A percentile compares a stretch with the other conserved stretches of the same genome.
phyloP scores from a whole-genome alignment of 2,113 vertebrate species.

The Misgurnus anguillicaudatus region DNA sequence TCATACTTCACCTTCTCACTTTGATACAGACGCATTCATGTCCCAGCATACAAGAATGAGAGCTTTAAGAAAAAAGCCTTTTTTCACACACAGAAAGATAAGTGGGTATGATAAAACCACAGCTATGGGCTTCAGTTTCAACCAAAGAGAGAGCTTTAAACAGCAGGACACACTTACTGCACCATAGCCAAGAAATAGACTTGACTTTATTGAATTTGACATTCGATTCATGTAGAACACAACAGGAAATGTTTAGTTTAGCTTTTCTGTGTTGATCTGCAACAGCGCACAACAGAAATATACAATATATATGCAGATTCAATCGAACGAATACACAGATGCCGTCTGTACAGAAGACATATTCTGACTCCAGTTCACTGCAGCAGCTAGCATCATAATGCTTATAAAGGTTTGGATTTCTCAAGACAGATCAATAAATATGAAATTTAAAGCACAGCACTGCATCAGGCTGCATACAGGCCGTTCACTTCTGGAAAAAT shows the following conservation, averaged over 20 bases:
- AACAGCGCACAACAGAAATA: not conserved
- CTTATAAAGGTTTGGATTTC: constrained; percentile 26
- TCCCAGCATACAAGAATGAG: constrained; percentile 9
- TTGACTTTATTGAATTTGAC: not conserved
- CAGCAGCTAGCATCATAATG: not conserved
- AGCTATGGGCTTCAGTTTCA: constrained; percentile 26
- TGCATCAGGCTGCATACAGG: not conserved
- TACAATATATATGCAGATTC: not conserved
- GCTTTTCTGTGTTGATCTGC: not conserved
- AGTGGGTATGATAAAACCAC: constrained; percentile 37
- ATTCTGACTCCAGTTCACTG: not conserved
- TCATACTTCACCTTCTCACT: constrained; percentile 5
- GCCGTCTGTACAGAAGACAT: not conserved
- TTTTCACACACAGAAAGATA: constrained; percentile 9
- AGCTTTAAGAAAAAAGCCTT: constrained; percentile 9
- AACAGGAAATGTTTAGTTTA: not conserved
- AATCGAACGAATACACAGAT: not conserved
- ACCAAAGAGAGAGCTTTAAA: constrained; percentile 10
- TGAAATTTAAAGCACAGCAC: constrained; percentile 15
- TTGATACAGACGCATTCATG: constrained; percentile 12
- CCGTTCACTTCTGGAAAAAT: not conserved
- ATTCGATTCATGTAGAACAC: not conserved
- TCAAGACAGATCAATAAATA: constrained; percentile 31
- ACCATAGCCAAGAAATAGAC: not conserved
- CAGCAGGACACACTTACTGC: not conserved